A percentile compares a stretch with the other conserved stretches of the same genome.
phyloP scores from a whole-genome alignment of 2,797 vertebrate species.

The Phrynocephalus vlangalii region DNA sequence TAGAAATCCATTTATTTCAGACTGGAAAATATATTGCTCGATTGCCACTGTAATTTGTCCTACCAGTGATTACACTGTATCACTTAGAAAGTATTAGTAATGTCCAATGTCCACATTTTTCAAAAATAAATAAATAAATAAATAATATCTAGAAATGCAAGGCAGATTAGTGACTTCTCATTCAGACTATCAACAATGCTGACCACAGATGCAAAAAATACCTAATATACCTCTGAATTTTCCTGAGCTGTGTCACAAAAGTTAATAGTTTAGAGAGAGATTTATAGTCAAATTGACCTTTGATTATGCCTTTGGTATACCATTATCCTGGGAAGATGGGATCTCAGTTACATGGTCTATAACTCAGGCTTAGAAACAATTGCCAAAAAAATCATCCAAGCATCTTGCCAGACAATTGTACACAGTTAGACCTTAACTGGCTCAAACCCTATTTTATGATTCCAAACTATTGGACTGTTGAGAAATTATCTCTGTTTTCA shows the following conservation, averaged over 20 bases:
- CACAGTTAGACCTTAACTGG: background rate
- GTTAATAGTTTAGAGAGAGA: constrained; percentile 36
- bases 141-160: background rate
- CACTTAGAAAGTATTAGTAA: constrained; percentile 18
- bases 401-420: constrained; percentile 22
- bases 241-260: constrained; percentile 22
- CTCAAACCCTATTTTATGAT: constrained; percentile 5
- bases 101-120: constrained; percentile 26
- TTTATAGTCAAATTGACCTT: constrained; percentile 43
- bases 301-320: constrained; percentile 37
- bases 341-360: constrained; percentile 26
- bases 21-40: constrained; percentile 9
- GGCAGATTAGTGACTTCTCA: constrained; percentile 9
- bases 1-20: constrained; percentile 32
- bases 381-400: constrained; percentile 43
- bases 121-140: background rate
- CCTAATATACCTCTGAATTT: background rate
- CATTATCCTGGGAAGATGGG: constrained; percentile 15
- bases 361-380: constrained; percentile 9
- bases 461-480: background rate
- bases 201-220: constrained; percentile 18
- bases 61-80: background rate
- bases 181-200: constrained; percentile 27
- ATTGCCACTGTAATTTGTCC: constrained; percentile 38
- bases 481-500: constrained; percentile 20